Conservation (phyloP, 2,797 vertebrate genomes). For the Simalia tracyae region DNA sequence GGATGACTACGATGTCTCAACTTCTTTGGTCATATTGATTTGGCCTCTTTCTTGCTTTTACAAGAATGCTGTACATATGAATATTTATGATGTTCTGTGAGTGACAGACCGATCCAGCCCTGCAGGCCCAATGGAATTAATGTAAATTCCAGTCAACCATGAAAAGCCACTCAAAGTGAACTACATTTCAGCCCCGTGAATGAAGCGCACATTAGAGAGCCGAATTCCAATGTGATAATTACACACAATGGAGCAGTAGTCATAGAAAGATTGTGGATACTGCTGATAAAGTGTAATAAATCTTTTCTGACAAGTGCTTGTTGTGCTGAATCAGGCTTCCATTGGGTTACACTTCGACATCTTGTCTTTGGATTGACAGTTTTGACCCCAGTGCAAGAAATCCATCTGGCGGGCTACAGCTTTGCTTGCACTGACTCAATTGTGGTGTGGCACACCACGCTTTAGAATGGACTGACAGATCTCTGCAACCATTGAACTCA, state of each 20-base stretch:
- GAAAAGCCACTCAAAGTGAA: constrained; percentile 70
- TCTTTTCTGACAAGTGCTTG: constrained; percentile 54
- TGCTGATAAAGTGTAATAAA: constrained; percentile 72
- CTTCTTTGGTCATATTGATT: constrained; percentile 13
- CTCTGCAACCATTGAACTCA: background rate
- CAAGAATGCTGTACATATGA: constrained; percentile 33
- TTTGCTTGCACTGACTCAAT: background rate
- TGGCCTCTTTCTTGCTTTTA: constrained; percentile 10
- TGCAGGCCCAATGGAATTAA: constrained; percentile 68
- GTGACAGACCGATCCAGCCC: constrained; percentile 61
- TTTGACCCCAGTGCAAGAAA: background rate
- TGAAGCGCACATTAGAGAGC: constrained; percentile 69
- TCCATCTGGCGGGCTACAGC: background rate
- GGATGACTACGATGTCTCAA: constrained; percentile 28
- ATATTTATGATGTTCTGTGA: constrained; percentile 68
- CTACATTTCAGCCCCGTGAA: constrained; percentile 67
- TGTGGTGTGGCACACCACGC: background rate
- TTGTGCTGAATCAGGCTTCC: constrained; percentile 68
- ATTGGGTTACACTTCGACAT: background rate
- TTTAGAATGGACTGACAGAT: background rate
- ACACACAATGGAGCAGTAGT: constrained; percentile 70
- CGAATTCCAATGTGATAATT: constrained; percentile 72
- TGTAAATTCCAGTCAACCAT: constrained; percentile 69
- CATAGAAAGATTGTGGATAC: constrained; percentile 71
- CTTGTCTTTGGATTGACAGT: background rate